Conservation (phyloP, 2,888 invertebrate species). For the Tyria jacobaeae region DNA sequence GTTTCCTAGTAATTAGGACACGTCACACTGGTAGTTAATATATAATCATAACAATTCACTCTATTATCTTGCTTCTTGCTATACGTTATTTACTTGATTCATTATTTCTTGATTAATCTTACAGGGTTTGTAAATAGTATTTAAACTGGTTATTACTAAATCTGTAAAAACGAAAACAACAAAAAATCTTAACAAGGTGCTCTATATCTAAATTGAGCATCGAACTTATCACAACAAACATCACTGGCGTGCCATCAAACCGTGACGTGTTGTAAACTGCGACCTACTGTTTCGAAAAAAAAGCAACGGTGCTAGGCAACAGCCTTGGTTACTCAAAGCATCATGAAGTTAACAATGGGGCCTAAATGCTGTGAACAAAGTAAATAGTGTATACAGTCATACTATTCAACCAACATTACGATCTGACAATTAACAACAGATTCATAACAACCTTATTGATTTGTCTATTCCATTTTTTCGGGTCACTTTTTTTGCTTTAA, state of each 20-base stretch:
- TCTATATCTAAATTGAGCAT: conserved; percentile 43
- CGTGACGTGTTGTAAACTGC: conserved; percentile 74
- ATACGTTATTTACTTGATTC: too few relatives aligned
- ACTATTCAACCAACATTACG: conserved; percentile 19
- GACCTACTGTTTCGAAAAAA: conserved; percentile 69
- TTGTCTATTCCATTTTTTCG: conserved; percentile 15
- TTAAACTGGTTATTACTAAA: conserved; percentile 5
- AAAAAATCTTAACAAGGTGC: conserved; percentile 22
- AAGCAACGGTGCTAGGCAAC: conserved; percentile 51
- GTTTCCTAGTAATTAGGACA: too few relatives aligned
- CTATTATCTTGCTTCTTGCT: too few relatives aligned
- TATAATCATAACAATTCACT: too few relatives aligned
- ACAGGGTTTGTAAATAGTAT: too few relatives aligned
- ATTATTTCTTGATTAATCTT: too few relatives aligned
- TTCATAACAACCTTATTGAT: conserved; percentile 11
- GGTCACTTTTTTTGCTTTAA: not conserved
- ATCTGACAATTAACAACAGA: conserved; percentile 26
- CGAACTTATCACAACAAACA: conserved; percentile 53
- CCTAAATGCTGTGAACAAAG: conserved; percentile 27
- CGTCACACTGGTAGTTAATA: too few relatives aligned
- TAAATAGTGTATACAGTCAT: conserved; percentile 35
- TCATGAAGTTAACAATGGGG: conserved; percentile 58
- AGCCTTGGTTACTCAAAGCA: conserved; percentile 71
- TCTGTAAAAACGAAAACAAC: conserved; percentile 13
- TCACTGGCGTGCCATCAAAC: conserved; percentile 68